Evolutionary conservation across 2,888 invertebrate genomes (phyloP), one percentile per base, ranked within the genome.

Genomic region (Diaperis boleti): DNA sequence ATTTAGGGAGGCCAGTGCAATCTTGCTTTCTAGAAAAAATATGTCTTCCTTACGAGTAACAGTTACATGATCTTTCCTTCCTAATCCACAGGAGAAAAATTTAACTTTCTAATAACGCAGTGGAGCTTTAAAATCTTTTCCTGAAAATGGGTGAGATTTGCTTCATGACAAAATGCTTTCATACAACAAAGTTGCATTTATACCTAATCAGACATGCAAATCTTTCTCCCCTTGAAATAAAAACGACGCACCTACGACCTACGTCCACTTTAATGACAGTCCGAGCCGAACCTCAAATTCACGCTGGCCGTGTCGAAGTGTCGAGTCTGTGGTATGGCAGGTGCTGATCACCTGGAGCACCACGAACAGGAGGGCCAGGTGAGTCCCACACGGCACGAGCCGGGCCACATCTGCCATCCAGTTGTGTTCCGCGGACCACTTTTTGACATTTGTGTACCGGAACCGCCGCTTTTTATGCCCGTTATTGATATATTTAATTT

Each of bases 311-410:
- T 18, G 60, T 7, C 45, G 45, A 61, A 54, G 61, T 61, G 61
- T 61, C 35, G 61, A 55, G 44, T 47, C 47, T 55, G 59, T 31
- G 44, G 63, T 59, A 37, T 64, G 72, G 75, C 76, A 76, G 76
- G 76, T 76, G 77, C 73, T 70, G 71, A 67, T 76, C 76, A 76
- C 77, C 76, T 76, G 76, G 75, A 70, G 73, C 73, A 70, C 71
- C 72, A 66, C 67, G 70, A 71, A 69, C 71, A 73, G 69, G 69
- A 71, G 71, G 73, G 73, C 76, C 76, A 77, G 76, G 75, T 75
- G 76, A 75, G 71, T 68, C 68, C 69, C 67, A 67, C 64, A 64
- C 69, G 71, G 72, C 73, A 72, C 74, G 73, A 73, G 73, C 67
- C 70, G 62, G 65, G 67, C 67, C 69, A 66, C 76, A 77, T 71